Conservation (phyloP, 2,888 invertebrate species). For the Linnaemya vulpina region DNA sequence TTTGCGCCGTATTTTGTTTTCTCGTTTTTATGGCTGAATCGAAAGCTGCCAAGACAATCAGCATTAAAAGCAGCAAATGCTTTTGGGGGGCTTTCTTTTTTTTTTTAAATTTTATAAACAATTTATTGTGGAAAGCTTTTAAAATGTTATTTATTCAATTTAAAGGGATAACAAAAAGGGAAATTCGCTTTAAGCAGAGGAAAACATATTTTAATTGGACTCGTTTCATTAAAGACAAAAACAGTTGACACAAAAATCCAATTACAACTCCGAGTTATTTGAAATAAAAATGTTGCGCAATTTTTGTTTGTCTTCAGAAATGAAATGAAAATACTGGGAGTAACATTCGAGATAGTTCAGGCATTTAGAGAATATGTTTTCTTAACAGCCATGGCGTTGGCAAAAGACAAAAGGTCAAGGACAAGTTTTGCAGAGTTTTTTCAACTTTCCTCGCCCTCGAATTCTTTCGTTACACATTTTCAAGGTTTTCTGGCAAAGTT, state of each 20-base stretch:
- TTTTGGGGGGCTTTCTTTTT: background rate
- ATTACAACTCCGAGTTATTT: background rate
- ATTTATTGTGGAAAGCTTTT: background rate
- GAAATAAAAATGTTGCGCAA: background rate
- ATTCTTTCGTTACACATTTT: too few relatives aligned
- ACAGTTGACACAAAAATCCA: background rate
- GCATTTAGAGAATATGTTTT: too few relatives aligned
- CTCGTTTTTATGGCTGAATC: background rate
- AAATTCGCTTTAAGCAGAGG: background rate
- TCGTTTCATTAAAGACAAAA: background rate
- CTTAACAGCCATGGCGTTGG: too few relatives aligned
- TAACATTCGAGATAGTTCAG: too few relatives aligned
- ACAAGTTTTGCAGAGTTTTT: too few relatives aligned
- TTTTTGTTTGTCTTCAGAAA: background rate
- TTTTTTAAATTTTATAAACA: background rate
- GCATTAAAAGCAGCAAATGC: background rate
- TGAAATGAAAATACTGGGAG: too few relatives aligned
- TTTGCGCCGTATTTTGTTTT: constrained; percentile 52
- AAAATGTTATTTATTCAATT: background rate
- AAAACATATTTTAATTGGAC: background rate
- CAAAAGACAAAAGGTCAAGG: too few relatives aligned
- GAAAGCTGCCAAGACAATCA: background rate
- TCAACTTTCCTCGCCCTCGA: too few relatives aligned
- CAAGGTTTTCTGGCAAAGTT: too few relatives aligned
- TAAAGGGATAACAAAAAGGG: background rate